A percentile compares a stretch with the other conserved stretches of the same genome.
phyloP scores from a whole-genome alignment of 2,888 invertebrate genomes.

The Cabera pusaria region DNA sequence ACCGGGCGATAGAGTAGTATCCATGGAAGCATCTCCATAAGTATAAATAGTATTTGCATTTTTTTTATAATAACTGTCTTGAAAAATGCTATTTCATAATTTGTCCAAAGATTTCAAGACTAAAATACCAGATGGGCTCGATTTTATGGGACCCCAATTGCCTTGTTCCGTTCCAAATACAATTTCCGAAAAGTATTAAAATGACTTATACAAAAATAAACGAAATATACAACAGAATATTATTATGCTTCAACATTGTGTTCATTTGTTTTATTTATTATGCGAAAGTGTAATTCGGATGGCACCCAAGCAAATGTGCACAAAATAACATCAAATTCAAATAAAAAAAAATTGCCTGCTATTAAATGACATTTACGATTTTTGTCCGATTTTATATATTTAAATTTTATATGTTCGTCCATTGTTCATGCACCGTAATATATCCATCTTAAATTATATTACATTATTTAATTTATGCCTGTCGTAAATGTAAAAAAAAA shows the following conservation, averaged over 20 bases:
- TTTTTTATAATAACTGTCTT: too few relatives aligned
- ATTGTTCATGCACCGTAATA: constrained; percentile 64
- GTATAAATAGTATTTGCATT: too few relatives aligned
- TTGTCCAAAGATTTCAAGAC: too few relatives aligned
- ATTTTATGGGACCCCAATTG: too few relatives aligned
- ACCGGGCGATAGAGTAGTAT: too few relatives aligned
- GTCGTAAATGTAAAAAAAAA: constrained; percentile 43
- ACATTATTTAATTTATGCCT: constrained; percentile 31
- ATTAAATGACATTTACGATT: constrained; percentile 39
- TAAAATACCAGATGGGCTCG: too few relatives aligned
- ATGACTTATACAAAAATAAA: too few relatives aligned
- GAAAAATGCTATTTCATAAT: too few relatives aligned
- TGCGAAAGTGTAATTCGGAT: constrained; percentile 62
- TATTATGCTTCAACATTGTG: constrained; percentile 65
- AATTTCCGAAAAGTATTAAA: too few relatives aligned
- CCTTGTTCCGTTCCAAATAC: too few relatives aligned
- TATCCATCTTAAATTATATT: constrained; percentile 53
- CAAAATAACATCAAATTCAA: constrained; percentile 67
- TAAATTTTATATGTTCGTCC: constrained; percentile 35
- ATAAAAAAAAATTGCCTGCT: constrained; percentile 72
- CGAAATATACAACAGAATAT: constrained; percentile 41
- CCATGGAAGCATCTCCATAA: too few relatives aligned
- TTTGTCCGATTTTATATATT: constrained; percentile 56
- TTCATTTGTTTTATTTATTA: constrained; percentile 49
- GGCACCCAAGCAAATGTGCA: constrained; percentile 70